Base-by-base conservation (phyloP, 2,797 vertebrate species). In the Sebastes oblongus region DNA sequence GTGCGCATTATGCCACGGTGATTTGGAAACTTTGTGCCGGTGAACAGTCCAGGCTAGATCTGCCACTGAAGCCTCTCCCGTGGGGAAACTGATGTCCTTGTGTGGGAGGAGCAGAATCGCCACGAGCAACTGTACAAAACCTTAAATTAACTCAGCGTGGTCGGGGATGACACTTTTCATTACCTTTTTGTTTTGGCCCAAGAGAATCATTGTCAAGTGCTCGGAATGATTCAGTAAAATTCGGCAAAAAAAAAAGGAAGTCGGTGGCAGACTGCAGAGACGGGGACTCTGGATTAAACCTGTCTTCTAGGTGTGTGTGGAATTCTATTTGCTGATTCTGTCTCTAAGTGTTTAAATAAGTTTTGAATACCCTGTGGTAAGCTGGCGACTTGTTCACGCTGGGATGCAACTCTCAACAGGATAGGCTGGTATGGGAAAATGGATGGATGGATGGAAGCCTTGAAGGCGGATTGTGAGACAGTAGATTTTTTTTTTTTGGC, bases 161-260 rank as follows among this genome's bases (percentile, higher is more conserved):
- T 55, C 6, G 56, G 39, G 56, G 66, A 59, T 74, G 78, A 88
- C 84, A 77, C 66, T 79, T 83, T 29, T 56, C 60, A 84, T 86
- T 77, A 81, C 24, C 78, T 80, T 80, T 83, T 66, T 66, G 29
- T 75, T 78, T 72, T 71, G 32, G 42, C 66, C 59, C 66, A 30
- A 61, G 71, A 85, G 77, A 71, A 83, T 69, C 46, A 52, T 3
- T 36, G 77, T 67, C 12, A 25, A 18, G 12, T 8, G 5, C n/a
- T 30, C 36, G 18, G 39, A 69, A 65, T 13, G 27, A 76, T 66
- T 76, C 56, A 62, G 27, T 70, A 29, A 55, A 55, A 69, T 54
- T 66, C 13, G 1, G 8, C 5, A 55, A 50, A 52, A 46, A 29
- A 46, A 39, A 39, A 16, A 50, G 12, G n/a, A 58, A 36, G 52